Evolutionary conservation across 2,113 vertebrate species (phyloP).

Genomic region (Nipponia nippon): DNA sequence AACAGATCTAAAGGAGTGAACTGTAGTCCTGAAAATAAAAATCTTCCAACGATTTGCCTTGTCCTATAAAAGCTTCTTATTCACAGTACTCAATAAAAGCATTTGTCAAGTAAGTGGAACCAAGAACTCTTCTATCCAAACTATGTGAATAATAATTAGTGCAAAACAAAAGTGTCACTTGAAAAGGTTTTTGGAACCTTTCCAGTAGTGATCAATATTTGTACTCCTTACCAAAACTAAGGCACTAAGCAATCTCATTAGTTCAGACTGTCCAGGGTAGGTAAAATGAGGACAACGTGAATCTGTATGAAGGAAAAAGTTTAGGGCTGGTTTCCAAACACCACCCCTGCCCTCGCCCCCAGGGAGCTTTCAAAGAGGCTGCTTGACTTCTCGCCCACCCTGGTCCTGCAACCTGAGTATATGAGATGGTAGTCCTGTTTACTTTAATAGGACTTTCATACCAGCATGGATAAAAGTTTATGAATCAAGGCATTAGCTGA

Average conservation of each 20-base stretch:
- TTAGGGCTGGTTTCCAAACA: not conserved
- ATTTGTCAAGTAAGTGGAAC: not conserved
- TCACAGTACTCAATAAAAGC: not conserved
- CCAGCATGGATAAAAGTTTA: not conserved
- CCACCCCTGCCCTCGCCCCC: not conserved
- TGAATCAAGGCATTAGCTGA: slow-evolving; percentile 39
- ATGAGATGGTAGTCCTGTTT: not conserved
- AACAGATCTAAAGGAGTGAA: not conserved
- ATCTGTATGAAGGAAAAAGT: not conserved
- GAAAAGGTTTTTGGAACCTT: not conserved
- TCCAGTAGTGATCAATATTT: not conserved
- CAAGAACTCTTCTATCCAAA: not conserved
- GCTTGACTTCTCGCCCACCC: not conserved
- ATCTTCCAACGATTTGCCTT: not conserved
- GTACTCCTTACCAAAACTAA: not conserved
- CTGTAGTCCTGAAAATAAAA: not conserved
- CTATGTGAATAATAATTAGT: not conserved
- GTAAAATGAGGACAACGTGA: not conserved
- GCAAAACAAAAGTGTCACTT: not conserved
- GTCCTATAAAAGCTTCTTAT: not conserved
- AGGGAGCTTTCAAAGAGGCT: not conserved
- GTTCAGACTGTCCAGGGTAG: not conserved
- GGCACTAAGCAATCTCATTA: not conserved
- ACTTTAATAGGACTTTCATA: slow-evolving; percentile 30
- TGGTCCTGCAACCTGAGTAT: not conserved